Evolutionary conservation across 2,113 vertebrate species (phyloP).

Genomic region (Chloropsis hardwickii): DNA sequence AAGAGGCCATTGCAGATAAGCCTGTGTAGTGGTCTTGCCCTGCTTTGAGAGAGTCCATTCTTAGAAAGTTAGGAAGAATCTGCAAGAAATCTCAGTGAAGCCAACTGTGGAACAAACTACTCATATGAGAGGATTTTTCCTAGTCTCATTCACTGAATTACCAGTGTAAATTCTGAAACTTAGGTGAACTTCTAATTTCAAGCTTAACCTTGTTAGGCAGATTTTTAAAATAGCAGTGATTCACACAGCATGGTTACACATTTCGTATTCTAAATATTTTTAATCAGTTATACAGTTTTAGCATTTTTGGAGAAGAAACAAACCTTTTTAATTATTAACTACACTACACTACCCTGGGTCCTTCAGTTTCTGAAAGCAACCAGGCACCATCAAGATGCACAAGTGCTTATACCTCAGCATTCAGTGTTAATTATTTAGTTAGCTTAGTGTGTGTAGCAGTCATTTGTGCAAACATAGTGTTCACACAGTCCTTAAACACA

Average conservation of each 20-base stretch:
- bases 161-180: not conserved
- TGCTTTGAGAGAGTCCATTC: not conserved
- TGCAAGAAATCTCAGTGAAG: not conserved
- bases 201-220: not conserved
- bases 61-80: not conserved
- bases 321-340: not conserved
- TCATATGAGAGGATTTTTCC: not conserved
- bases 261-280: not conserved
- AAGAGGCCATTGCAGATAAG: not conserved
- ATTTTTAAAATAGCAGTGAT: not conserved
- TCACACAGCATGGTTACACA: not conserved
- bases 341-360: not conserved
- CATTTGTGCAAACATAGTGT: not conserved
- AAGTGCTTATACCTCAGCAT: not conserved
- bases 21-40: not conserved
- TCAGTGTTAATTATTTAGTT: not conserved
- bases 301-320: not conserved
- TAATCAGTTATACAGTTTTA: not conserved
- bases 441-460: not conserved
- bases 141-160: not conserved
- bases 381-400: not conserved
- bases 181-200: not conserved
- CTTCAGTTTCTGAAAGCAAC: not conserved
- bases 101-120: not conserved
- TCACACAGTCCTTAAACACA: not conserved